phyloP scores from a whole-genome alignment of 1,140 invertebrate species.

The Trichonephila clavipes region DNA sequence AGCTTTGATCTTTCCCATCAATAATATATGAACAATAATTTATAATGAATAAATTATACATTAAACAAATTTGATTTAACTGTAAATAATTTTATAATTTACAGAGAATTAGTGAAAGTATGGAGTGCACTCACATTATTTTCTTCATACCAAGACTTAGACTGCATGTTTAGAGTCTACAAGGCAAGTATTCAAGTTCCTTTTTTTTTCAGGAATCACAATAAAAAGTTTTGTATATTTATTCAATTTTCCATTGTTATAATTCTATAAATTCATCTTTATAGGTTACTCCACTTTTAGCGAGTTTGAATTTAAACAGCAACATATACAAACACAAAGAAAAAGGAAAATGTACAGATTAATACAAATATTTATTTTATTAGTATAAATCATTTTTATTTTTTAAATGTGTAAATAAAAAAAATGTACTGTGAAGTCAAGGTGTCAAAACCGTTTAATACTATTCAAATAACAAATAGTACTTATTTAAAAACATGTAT shows the following conservation, averaged over 20 bases:
- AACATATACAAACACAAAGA: conserved; percentile 50
- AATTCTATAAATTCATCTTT: not conserved
- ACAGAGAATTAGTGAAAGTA: conserved; percentile 32
- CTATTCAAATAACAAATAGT: too few species aligned
- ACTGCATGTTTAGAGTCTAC: conserved; percentile 64
- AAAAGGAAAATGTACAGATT: conserved; percentile 22
- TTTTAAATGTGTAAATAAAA: too few species aligned
- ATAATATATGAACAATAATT: too few species aligned
- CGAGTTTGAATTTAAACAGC: conserved; percentile 63
- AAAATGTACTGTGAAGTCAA: too few species aligned
- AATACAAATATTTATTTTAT: not conserved
- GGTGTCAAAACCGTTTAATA: too few species aligned
- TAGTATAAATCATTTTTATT: not conserved
- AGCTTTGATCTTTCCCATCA: too few species aligned
- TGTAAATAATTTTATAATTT: not conserved
- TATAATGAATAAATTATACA: too few species aligned
- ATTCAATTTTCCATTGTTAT: not conserved
- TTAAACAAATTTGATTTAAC: too few species aligned
- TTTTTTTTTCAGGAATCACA: too few species aligned
- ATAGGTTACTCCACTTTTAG: conserved; percentile 55
- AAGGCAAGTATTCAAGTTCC: conserved; percentile 27
- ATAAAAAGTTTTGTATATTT: too few species aligned
- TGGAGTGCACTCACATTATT: conserved; percentile 64
- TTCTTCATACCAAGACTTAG: conserved; percentile 51
- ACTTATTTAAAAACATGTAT: too few species aligned